Evolutionary conservation across 92 coral and sea anemone species (phyloP).

Genomic region (Epizoanthus scotinus): DNA sequence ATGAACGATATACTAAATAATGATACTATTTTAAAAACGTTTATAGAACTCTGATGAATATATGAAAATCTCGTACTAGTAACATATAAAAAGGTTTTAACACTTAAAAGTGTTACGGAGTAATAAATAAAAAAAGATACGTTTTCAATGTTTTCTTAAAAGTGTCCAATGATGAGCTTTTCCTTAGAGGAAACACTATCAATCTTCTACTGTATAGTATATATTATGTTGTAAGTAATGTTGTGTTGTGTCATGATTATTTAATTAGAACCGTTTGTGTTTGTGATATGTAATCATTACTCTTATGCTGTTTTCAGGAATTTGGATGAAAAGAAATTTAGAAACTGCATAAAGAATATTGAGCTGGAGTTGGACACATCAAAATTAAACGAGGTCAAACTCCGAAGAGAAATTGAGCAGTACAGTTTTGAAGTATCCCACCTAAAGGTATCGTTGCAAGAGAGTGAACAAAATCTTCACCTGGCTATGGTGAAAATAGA

Average conservation of each 20-base stretch:
- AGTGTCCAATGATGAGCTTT: no score
- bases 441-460: conserved; percentile 55
- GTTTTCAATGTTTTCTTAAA: no score
- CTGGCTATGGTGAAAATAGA: conserved; percentile 50
- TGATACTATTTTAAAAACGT: no score
- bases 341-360: conserved; percentile 40
- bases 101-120: no score
- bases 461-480: conserved; percentile 54
- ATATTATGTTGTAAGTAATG: background rate
- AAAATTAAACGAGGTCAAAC: conserved; percentile 45
- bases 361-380: conserved; percentile 50
- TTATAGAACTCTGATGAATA: no score
- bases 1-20: no score
- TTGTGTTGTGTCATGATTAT: background rate
- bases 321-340: conserved; percentile 34
- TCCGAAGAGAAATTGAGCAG: conserved; percentile 47
- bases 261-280: no score
- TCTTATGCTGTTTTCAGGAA: conserved; percentile 30
- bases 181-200: no score
- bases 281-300: background rate
- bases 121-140: no score
- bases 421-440: conserved; percentile 40
- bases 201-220: no score
- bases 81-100: no score
- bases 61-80: no score